These are phyloP conservation scores for Chaetodon trifasciatus DNA, from an alignment of 2,797 vertebrate genomes.

Conservation along the genomic window DNA sequence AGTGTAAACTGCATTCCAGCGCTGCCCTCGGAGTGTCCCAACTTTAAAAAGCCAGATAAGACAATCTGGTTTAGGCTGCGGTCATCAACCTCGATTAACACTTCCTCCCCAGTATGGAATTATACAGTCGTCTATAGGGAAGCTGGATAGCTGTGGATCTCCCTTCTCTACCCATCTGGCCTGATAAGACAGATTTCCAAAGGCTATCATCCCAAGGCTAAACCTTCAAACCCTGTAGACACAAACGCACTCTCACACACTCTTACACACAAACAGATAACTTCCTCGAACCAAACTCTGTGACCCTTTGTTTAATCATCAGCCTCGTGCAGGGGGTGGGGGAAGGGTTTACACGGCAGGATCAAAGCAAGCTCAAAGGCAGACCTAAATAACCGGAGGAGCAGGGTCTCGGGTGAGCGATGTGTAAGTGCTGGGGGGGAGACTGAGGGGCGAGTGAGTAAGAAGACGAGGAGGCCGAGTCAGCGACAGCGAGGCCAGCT, in stretches of 20 bases:
- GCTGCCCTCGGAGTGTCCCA: conserved; percentile 48
- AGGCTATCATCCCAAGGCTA: conserved; percentile 42
- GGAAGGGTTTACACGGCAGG: conserved; percentile 30
- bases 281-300: conserved; percentile 55
- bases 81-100: conserved; percentile 46
- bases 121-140: not conserved
- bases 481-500: conserved; percentile 25
- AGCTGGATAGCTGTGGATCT: conserved; percentile 25
- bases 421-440: conserved; percentile 1
- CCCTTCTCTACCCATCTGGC: not conserved
- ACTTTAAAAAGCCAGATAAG: conserved; percentile 52
- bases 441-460: not conserved
- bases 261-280: conserved; percentile 20
- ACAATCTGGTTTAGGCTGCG: conserved; percentile 35
- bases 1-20: conserved; percentile 67
- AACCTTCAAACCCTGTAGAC: not conserved
- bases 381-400: conserved; percentile 55
- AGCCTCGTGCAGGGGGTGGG: conserved; percentile 26
- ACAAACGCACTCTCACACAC: conserved; percentile 17
- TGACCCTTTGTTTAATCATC: conserved; percentile 65
- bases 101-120: conserved; percentile 30
- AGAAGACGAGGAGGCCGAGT: conserved; percentile 1
- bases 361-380: conserved; percentile 67
- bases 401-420: conserved; percentile 51
- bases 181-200: conserved; percentile 43